Percentiles rank a stretch among this genome's conserved stretches.
phyloP scores from a whole-genome alignment of 35 echinoderm and acorn worm genomes.

The Stichopus chloronotus region DNA sequence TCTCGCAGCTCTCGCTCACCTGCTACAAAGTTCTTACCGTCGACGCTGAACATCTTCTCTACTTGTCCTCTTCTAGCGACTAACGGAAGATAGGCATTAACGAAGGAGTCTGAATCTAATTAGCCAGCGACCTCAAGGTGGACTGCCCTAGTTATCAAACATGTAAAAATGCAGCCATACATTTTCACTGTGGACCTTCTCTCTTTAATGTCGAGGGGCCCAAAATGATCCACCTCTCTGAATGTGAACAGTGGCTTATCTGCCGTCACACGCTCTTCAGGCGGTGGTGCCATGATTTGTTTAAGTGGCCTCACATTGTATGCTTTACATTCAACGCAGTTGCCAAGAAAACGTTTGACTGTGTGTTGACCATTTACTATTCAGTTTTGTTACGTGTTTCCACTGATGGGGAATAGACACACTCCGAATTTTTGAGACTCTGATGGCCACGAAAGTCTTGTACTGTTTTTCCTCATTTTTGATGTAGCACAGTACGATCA shows the following conservation, averaged over 20 bases:
- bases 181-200: too few relatives aligned
- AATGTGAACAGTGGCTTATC: too few relatives aligned
- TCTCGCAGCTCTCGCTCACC: constrained; percentile 56
- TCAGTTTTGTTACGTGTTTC: constrained; percentile 59
- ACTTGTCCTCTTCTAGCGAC: constrained; percentile 53
- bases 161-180: too few relatives aligned
- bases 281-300: too few relatives aligned
- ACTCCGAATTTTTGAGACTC: constrained; percentile 30
- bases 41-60: constrained; percentile 31
- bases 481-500: constrained; percentile 46
- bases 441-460: constrained; percentile 58
- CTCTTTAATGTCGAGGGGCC: too few relatives aligned
- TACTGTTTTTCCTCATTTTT: constrained; percentile 38
- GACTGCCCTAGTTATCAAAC: too few relatives aligned
- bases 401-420: constrained; percentile 55
- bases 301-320: too few relatives aligned
- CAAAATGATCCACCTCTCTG: too few relatives aligned
- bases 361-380: background rate
- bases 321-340: too few relatives aligned
- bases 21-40: constrained; percentile 61
- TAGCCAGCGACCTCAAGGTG: too few relatives aligned
- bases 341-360: background rate
- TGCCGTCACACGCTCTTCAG: too few relatives aligned
- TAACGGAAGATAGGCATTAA: constrained; percentile 22
- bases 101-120: constrained; percentile 38